Base-by-base conservation (phyloP, 2,113 vertebrate species). In the Nettapus auritus region DNA sequence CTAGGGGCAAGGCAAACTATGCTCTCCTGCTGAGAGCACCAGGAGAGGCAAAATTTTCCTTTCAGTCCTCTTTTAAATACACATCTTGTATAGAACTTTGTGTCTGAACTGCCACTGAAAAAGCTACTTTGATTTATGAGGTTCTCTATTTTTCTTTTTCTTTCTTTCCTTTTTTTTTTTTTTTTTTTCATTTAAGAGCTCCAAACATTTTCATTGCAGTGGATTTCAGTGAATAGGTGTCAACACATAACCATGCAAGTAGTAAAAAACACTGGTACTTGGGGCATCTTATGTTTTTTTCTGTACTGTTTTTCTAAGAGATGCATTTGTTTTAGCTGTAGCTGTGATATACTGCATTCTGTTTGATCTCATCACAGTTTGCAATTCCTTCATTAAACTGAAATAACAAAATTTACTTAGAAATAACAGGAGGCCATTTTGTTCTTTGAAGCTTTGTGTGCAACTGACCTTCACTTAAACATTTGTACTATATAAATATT, bases 381-480 rank as follows among this genome's bases (percentile, higher is more conserved):
- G n/a, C 70, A 46, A 26, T 52, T 63, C 26, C 36, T 53, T 73
- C n/a, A 46, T 55, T 55, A 75, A 34, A 44, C 20, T 66, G 23
- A 46, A 55, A 42, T 48, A 34, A 44, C 50, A 63, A 34, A 55
- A 75, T 44, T 62, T 84, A 55, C 38, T 40, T 53, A 34, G 10
- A 60, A 48, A 26, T 42, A 34, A 34, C 11, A 23, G 31, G 31
- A 52, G 29, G 28, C 20, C 23, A 15, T 33, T 81, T 86, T 78
- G 28, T 82, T 75, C 84, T 71, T 75, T 59, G 53, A 75, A 78
- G 33, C 25, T 63, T 78, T 80, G 36, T 33, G 9, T 81, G 34
- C 48, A 86, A 19, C 42, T 91, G 52, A 83, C 90, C 88, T 96
- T 94, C 69, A 40, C 78, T 64, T 64, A 56, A 76, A 10, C 13